Percentiles rank a stretch among this genome's conserved stretches.
Conservation (phyloP, 2,888 invertebrate species). For the Caenorhabditis drosophilae region DNA sequence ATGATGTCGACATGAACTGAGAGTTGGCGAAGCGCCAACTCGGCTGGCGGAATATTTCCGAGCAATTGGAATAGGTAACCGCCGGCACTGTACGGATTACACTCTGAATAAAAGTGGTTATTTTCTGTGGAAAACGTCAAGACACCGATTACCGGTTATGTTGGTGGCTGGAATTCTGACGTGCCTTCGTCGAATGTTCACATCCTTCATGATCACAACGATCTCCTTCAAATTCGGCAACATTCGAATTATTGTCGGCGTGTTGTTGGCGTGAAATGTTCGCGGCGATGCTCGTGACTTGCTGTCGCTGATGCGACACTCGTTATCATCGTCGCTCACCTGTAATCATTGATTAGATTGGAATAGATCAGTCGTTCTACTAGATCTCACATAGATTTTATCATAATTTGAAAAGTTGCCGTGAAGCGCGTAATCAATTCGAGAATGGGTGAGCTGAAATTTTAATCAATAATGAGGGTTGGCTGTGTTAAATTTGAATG, state of each 20-base stretch:
- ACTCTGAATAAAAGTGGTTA: background rate
- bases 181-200: slow-evolving; percentile 16
- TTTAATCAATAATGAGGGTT: background rate
- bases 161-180: slow-evolving; percentile 2
- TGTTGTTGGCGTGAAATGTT: slow-evolving; percentile 23
- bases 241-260: slow-evolving; percentile 27
- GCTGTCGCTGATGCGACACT: slow-evolving; percentile 41
- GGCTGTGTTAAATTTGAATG: too few species aligned
- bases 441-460: slow-evolving; percentile 16
- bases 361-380: background rate
- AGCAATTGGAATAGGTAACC: slow-evolving; percentile 52
- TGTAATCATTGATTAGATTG: slow-evolving; percentile 9
- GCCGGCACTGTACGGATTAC: slow-evolving; percentile 49
- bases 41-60: slow-evolving; percentile 21
- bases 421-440: slow-evolving; percentile 20
- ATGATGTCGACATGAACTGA: slow-evolving; percentile 57
- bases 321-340: slow-evolving; percentile 43
- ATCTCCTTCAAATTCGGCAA: slow-evolving; percentile 33
- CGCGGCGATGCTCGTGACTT: slow-evolving; percentile 19
- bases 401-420: slow-evolving; percentile 28
- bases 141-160: slow-evolving; percentile 9
- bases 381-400: slow-evolving; percentile 27
- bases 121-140: background rate
- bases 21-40: slow-evolving; percentile 35
- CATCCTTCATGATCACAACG: slow-evolving; percentile 46